These are phyloP conservation scores for Odocoileus hemionus DNA, from an alignment of 2,113 vertebrate genomes.

Conservation along the genomic window DNA sequence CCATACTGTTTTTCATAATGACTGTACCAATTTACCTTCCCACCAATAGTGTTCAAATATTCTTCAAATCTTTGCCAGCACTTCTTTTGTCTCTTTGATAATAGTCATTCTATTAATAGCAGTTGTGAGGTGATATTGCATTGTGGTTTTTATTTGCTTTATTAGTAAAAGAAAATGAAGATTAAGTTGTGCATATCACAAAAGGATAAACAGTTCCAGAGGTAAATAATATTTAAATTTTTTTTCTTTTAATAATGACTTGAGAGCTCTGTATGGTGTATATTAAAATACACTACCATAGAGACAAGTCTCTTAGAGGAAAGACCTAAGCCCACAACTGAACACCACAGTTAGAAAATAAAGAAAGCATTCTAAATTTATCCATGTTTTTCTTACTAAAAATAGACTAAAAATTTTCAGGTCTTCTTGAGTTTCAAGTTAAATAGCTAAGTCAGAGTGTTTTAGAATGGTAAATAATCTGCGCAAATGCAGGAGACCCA, in stretches of 20 bases:
- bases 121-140: background rate
- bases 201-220: background rate
- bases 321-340: background rate
- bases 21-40: background rate
- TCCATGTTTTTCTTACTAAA: background rate
- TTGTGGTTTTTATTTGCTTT: background rate
- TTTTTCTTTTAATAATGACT: background rate
- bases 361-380: background rate
- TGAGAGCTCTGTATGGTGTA: background rate
- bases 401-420: background rate
- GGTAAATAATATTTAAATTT: background rate
- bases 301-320: background rate
- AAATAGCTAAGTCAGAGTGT: background rate
- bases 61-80: background rate
- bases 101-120: background rate
- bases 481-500: fast-evolving
- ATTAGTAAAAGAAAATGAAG: background rate
- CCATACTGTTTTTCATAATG: background rate
- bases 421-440: background rate
- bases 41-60: background rate
- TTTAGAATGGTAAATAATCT: background rate
- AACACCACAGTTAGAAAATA: background rate
- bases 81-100: background rate
- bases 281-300: background rate
- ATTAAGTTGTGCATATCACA: background rate